Percentiles rank a stretch among this genome's conserved stretches.
phyloP scores from a whole-genome alignment of 2,113 vertebrate genomes.

The Dicentrarchus labrax region DNA sequence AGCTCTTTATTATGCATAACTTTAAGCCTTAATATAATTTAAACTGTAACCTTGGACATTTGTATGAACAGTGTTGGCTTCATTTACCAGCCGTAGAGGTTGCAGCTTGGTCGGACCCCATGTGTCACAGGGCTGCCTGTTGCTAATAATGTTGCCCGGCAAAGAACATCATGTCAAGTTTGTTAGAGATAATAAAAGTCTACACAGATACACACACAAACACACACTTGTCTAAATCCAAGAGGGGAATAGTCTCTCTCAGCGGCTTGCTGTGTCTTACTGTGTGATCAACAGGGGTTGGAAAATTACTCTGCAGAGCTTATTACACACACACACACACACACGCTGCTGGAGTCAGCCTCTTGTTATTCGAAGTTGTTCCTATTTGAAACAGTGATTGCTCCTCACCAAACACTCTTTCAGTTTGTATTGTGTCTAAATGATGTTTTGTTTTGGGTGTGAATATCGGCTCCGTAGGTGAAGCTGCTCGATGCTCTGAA shows the following conservation, averaged over 20 bases:
- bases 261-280: slow-evolving; percentile 31
- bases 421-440: slow-evolving; percentile 56
- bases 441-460: slow-evolving; percentile 47
- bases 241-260: slow-evolving; percentile 52
- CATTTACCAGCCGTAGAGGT: no score
- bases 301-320: slow-evolving; percentile 67
- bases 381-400: slow-evolving; percentile 49
- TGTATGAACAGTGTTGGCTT: no score
- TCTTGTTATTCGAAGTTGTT: slow-evolving; percentile 54
- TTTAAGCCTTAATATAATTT: no score
- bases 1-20: no score
- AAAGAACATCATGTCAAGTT: not conserved
- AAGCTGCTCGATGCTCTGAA: slow-evolving; percentile 43
- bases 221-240: slow-evolving; percentile 49
- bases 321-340: slow-evolving; percentile 34
- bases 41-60: no score
- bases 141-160: no score
- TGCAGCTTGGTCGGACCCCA: not conserved
- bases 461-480: slow-evolving; percentile 39
- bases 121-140: not conserved
- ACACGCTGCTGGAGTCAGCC: slow-evolving; percentile 9
- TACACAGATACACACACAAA: not conserved
- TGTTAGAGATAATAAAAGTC: slow-evolving; percentile 19
- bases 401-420: slow-evolving; percentile 32
- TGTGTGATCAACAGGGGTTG: slow-evolving; percentile 65